These are phyloP conservation scores for Hyppa rectilinea DNA, from an alignment of 2,888 invertebrate genomes.

Conservation along the genomic window DNA sequence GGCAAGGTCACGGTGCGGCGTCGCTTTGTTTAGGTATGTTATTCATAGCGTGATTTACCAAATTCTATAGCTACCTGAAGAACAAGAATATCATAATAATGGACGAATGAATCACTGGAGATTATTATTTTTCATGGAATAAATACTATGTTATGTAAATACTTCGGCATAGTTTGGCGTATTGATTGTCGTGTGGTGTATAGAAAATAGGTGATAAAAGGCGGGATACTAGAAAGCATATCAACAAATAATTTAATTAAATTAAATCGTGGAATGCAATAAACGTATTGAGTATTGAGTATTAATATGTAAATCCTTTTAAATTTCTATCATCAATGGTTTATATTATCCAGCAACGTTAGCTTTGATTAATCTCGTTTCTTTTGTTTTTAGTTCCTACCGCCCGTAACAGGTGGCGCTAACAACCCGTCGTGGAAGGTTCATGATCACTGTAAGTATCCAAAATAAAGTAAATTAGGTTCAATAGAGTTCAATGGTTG, in stretches of 20 bases:
- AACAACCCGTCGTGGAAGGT: background rate
- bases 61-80: background rate
- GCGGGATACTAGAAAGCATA: background rate
- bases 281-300: too few species aligned
- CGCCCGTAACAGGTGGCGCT: slow-evolving; percentile 43
- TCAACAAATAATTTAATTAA: background rate
- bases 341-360: background rate
- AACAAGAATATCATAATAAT: background rate
- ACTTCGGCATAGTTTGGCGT: background rate
- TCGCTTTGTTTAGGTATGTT: background rate
- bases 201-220: background rate
- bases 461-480: background rate
- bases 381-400: slow-evolving; percentile 11
- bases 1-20: slow-evolving; percentile 27
- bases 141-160: background rate
- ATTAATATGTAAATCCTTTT: background rate
- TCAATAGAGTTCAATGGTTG: background rate
- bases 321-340: background rate
- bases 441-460: background rate
- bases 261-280: too few species aligned
- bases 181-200: background rate
- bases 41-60: slow-evolving; percentile 2
- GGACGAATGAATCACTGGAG: background rate
- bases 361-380: background rate
- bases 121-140: background rate